Evolutionary conservation across 2,888 invertebrate genomes (phyloP).

Genomic region (Megamerina dolium): DNA sequence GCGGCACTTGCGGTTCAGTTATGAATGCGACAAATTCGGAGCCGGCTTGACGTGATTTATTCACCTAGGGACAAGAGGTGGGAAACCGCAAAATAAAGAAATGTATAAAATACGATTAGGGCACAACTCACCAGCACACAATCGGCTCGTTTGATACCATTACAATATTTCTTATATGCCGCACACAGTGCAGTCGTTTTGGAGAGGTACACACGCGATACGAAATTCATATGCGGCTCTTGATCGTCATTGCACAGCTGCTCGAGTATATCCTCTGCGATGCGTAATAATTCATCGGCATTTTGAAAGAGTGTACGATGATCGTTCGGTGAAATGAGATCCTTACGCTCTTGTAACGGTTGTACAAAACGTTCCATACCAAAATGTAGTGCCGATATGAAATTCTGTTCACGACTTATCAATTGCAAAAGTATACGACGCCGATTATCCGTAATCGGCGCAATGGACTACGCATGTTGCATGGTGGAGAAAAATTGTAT

Average conservation of each 20-base stretch:
- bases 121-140: constrained; percentile 63
- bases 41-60: constrained; percentile 67
- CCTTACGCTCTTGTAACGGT: constrained; percentile 67
- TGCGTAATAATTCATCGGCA: constrained; percentile 68
- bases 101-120: constrained; percentile 2
- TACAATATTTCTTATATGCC: constrained; percentile 75
- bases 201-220: constrained; percentile 65
- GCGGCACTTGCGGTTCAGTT: constrained; percentile 73
- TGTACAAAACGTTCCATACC: constrained; percentile 72
- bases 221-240: constrained; percentile 60
- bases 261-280: constrained; percentile 77
- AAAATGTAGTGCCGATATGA: constrained; percentile 69
- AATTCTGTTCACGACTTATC: constrained; percentile 71
- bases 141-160: constrained; percentile 78
- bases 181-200: constrained; percentile 69
- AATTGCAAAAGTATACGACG: constrained; percentile 70
- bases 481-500: too few species aligned
- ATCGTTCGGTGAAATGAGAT: constrained; percentile 69
- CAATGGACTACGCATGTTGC: too few species aligned
- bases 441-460: constrained; percentile 53
- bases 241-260: constrained; percentile 68
- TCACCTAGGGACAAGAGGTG: constrained; percentile 49
- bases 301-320: constrained; percentile 79
- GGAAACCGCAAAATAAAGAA: neutral
- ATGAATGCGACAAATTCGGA: constrained; percentile 75